A percentile compares a stretch with the other conserved stretches of the same genome.
Conservation (phyloP, 2,797 vertebrate species). For the Bradypodion ventrale region DNA sequence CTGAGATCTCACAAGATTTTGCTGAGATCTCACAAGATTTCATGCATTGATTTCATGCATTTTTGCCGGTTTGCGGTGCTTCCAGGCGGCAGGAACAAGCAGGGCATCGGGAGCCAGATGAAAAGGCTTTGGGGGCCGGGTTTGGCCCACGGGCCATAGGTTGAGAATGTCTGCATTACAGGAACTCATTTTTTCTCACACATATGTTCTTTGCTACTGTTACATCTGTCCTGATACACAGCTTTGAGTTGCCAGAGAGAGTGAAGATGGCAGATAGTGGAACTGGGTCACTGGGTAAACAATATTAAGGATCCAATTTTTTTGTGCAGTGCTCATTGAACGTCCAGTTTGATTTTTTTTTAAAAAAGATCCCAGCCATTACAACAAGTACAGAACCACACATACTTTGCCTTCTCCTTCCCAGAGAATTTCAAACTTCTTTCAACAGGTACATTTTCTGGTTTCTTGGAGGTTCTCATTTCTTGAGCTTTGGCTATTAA, state of each 20-base stretch:
- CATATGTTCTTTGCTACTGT: neutral
- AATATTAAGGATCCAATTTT: too few relatives aligned
- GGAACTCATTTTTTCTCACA: neutral
- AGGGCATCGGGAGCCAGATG: too few relatives aligned
- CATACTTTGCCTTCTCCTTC: conserved; percentile 83
- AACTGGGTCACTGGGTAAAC: neutral
- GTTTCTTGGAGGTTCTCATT: conserved; percentile 88
- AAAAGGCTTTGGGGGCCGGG: too few relatives aligned
- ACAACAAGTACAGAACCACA: neutral
- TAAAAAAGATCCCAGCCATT: neutral
- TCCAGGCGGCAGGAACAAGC: too few relatives aligned
- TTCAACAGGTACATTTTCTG: conserved; percentile 78
- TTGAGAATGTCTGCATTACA: too few relatives aligned
- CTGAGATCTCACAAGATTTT: too few relatives aligned
- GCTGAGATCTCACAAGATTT: too few relatives aligned
- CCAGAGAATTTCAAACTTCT: conserved; percentile 77
- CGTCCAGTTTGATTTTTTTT: too few relatives aligned
- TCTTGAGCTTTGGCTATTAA: conserved; percentile 89
- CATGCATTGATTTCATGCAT: too few relatives aligned
- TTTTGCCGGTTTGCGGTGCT: too few relatives aligned
- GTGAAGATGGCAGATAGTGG: neutral
- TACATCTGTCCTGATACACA: neutral
- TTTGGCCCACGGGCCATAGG: too few relatives aligned
- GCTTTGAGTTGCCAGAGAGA: neutral
- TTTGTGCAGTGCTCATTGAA: too few relatives aligned